Percentiles rank a stretch among this genome's conserved stretches.
Evolutionary conservation across 2,888 invertebrate species (phyloP).

Genomic region (Magallana nippona): DNA sequence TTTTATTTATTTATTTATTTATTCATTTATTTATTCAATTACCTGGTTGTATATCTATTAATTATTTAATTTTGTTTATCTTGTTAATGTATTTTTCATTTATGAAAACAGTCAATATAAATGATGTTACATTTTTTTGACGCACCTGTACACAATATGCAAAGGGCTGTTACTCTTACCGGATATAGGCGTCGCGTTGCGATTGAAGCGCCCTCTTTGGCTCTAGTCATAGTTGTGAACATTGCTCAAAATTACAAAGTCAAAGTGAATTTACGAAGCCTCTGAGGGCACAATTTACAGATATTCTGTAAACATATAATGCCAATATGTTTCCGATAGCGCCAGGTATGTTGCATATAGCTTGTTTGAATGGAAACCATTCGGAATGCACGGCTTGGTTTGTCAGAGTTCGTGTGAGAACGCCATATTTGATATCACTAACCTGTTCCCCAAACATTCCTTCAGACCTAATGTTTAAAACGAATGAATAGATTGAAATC

Average conservation of each 20-base stretch:
- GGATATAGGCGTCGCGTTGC: constrained; percentile 33
- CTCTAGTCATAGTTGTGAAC: constrained; percentile 9
- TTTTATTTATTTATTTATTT: no score
- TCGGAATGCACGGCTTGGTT: neutral
- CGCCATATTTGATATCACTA: constrained; percentile 35
- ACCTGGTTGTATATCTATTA: no score
- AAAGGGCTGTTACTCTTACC: constrained; percentile 15
- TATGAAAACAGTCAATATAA: neutral
- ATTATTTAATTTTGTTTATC: no score
- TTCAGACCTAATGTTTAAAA: neutral
- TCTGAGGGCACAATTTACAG: constrained; percentile 29
- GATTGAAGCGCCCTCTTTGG: constrained; percentile 19
- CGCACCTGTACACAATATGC: neutral
- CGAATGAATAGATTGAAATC: neutral
- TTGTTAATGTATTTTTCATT: no score
- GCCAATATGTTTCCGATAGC: constrained; percentile 46
- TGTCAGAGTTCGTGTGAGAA: neutral
- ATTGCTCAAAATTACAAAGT: constrained; percentile 1
- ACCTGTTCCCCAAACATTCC: neutral
- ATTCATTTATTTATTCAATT: no score
- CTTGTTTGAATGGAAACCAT: neutral
- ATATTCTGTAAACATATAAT: constrained; percentile 34
- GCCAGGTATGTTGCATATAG: constrained; percentile 36
- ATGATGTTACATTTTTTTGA: no score
- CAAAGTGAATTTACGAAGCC: constrained; percentile 7